Conservation (phyloP, 1,140 invertebrate species). For the Heliconius congener region DNA sequence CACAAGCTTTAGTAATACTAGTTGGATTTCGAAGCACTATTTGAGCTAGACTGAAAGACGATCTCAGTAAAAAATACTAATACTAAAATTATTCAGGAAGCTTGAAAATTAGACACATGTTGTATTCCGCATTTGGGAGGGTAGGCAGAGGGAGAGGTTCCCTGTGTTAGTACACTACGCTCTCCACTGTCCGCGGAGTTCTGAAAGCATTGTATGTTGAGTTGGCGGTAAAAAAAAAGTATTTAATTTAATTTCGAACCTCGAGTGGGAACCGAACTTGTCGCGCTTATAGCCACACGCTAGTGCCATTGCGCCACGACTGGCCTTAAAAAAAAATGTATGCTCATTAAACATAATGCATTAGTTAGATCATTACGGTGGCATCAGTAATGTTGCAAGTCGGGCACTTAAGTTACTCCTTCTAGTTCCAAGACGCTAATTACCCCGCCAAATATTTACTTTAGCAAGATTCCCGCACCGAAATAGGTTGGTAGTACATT, state of each 20-base stretch:
- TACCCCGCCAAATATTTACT: conserved; percentile 68
- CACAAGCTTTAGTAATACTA: background rate
- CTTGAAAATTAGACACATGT: too few species aligned
- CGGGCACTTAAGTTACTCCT: conserved; percentile 25
- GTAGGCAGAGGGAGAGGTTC: too few species aligned
- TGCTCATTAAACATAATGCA: conserved; percentile 16
- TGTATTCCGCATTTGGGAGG: too few species aligned
- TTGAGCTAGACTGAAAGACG: background rate
- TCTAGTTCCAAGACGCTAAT: conserved; percentile 52
- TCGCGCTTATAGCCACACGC: too few species aligned
- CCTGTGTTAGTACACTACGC: too few species aligned
- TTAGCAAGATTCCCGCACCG: conserved; percentile 54
- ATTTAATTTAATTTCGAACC: too few species aligned
- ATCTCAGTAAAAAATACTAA: background rate
- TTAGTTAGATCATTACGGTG: background rate
- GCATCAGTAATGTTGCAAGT: conserved; percentile 24
- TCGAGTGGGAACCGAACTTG: background rate
- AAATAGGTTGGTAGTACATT: conserved; percentile 29
- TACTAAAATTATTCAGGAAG: background rate
- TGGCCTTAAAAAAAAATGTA: background rate
- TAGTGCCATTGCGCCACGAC: fast-evolving
- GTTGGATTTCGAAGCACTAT: background rate
- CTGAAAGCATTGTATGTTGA: too few species aligned
- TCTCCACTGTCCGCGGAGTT: too few species aligned
- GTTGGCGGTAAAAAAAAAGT: too few species aligned